phyloP scores from a whole-genome alignment of 2,888 invertebrate species.

The Gnatocerus cornutus region DNA sequence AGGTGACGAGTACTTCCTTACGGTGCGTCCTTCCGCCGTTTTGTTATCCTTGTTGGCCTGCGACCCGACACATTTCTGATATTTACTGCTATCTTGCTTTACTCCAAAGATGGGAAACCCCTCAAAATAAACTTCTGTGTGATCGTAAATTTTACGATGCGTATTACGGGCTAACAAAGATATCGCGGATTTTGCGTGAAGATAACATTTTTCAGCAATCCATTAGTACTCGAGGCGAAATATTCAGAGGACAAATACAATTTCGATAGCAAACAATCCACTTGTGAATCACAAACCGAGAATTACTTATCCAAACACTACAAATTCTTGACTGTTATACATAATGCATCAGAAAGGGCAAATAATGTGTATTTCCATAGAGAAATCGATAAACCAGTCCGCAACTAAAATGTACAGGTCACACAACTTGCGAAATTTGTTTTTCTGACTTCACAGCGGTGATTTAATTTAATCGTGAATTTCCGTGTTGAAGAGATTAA shows the following conservation, averaged over 20 bases:
- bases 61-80: slow-evolving; percentile 44
- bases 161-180: slow-evolving; percentile 47
- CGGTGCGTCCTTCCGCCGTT: slow-evolving; percentile 51
- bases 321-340: slow-evolving; percentile 16
- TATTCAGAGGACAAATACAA: slow-evolving; percentile 2
- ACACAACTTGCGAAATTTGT: not conserved
- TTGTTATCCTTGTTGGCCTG: slow-evolving; percentile 48
- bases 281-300: slow-evolving; percentile 27
- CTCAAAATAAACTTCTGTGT: slow-evolving; percentile 33
- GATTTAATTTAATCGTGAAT: slow-evolving; percentile 2
- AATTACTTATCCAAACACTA: slow-evolving; percentile 34
- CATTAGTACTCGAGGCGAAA: not conserved
- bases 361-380: slow-evolving; percentile 1
- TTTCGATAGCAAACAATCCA: slow-evolving; percentile 35
- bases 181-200: slow-evolving; percentile 43
- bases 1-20: slow-evolving; percentile 55
- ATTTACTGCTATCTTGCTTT: slow-evolving; percentile 44
- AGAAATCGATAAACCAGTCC: not conserved
- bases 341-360: slow-evolving; percentile 12
- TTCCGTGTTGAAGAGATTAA: slow-evolving; percentile 1
- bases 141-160: slow-evolving; percentile 49
- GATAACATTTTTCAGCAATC: slow-evolving; percentile 40
- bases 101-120: slow-evolving; percentile 11
- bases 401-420: not conserved
- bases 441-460: slow-evolving; percentile 2